Conservation (phyloP, 2,797 vertebrate genomes). For the Taeniopygia guttata region DNA sequence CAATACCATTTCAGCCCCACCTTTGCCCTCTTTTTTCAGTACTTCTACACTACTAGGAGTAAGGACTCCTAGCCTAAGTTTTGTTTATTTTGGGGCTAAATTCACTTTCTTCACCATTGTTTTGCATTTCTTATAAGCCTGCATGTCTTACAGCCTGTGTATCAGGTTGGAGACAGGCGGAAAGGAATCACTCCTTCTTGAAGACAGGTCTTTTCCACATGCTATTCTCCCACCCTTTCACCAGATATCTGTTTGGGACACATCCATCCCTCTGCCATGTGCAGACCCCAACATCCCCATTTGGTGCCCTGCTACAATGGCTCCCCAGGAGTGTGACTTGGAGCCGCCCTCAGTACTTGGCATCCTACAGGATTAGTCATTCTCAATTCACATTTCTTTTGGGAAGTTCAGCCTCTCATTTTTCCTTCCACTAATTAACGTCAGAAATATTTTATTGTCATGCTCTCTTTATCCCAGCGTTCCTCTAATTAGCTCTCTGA, state of each 20-base stretch:
- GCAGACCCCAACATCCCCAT: fast-evolving
- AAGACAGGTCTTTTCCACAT: background rate
- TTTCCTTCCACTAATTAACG: constrained; percentile 19
- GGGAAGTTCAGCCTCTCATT: background rate
- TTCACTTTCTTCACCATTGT: background rate
- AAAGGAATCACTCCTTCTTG: background rate
- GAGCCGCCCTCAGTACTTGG: fast-evolving
- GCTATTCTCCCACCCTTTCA: background rate
- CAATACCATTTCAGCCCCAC: background rate
- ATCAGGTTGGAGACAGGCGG: background rate
- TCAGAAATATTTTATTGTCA: constrained; percentile 44
- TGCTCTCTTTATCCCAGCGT: background rate
- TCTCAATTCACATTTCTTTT: background rate
- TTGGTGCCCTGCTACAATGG: fast-evolving
- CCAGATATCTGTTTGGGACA: background rate
- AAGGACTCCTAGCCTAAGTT: background rate
- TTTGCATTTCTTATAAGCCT: background rate
- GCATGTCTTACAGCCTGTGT: fast-evolving
- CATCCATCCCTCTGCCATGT: fast-evolving
- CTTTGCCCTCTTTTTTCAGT: background rate
- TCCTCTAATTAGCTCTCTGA: constrained; percentile 5
- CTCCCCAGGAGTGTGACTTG: fast-evolving
- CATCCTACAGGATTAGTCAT: background rate
- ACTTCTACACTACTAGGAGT: no score
- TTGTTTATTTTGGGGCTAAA: background rate